Evolutionary conservation across 1,140 invertebrate species (phyloP).

Genomic region (Rhysida immarginata): DNA sequence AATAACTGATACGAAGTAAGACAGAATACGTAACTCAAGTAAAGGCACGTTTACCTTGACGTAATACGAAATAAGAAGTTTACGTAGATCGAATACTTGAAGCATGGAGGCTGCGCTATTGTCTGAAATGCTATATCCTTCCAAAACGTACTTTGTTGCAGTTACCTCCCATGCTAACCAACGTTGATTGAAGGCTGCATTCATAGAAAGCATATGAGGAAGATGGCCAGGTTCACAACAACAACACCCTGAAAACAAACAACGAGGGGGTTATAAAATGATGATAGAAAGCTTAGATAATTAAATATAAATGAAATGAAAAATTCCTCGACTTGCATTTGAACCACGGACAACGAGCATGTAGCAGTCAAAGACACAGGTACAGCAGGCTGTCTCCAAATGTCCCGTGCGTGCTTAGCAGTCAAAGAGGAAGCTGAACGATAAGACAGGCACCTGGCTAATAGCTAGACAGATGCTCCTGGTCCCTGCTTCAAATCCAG

Average conservation of each 20-base stretch:
- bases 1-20: no score
- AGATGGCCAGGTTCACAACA: constrained; percentile 86
- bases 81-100: constrained; percentile 92
- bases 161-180: constrained; percentile 94
- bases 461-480: no score
- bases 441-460: no score
- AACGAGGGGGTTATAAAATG: background rate
- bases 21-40: no score
- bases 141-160: constrained; percentile 88
- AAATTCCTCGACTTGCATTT: no score
- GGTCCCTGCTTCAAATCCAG: no score
- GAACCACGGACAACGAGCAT: no score
- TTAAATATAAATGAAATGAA: background rate
- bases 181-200: constrained; percentile 90
- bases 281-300: background rate
- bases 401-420: no score
- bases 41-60: constrained; percentile 79
- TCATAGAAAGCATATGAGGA: constrained; percentile 71
- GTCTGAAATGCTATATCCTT: constrained; percentile 95
- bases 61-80: constrained; percentile 93
- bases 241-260: constrained; percentile 47
- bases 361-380: no score
- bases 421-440: no score
- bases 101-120: constrained; percentile 92
- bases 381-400: no score